A percentile compares a stretch with the other conserved stretches of the same genome.
phyloP scores from a whole-genome alignment of 2,113 vertebrate genomes.

The Taxidea taxus region DNA sequence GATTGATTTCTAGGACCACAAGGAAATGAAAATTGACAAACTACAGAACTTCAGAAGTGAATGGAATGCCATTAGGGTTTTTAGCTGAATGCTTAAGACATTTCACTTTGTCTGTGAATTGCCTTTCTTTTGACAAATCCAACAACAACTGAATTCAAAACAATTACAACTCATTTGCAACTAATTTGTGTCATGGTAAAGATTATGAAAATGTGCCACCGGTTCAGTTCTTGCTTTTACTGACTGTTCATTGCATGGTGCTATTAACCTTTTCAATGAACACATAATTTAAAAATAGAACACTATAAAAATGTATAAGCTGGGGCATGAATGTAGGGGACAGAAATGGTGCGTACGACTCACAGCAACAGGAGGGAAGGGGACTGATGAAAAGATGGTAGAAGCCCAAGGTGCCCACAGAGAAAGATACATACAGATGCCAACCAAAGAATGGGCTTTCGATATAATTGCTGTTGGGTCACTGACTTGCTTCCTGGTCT shows the following conservation, averaged over 20 bases:
- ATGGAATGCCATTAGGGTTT: not conserved
- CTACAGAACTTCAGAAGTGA: not conserved
- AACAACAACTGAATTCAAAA: slow-evolving; percentile 9
- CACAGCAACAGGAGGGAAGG: not conserved
- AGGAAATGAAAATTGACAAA: not conserved
- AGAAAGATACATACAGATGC: not conserved
- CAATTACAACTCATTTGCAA: not conserved
- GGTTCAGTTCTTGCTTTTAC: not conserved
- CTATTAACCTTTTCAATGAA: not conserved
- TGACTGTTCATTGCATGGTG: not conserved
- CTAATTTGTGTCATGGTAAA: not conserved
- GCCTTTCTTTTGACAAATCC: slow-evolving; percentile 32
- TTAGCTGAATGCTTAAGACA: not conserved
- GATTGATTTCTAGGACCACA: not conserved
- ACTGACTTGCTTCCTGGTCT: not conserved
- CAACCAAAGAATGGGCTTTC: not conserved
- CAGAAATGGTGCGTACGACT: not conserved
- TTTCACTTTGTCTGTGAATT: not conserved
- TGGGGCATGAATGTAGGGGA: not conserved
- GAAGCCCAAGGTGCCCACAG: not conserved
- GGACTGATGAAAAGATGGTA: not conserved
- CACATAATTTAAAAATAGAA: not conserved
- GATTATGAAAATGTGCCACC: not conserved
- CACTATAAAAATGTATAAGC: not conserved
- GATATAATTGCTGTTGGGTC: not conserved